phyloP scores from a whole-genome alignment of 2,888 invertebrate species.

The Dyspetes luteomarginatus region DNA sequence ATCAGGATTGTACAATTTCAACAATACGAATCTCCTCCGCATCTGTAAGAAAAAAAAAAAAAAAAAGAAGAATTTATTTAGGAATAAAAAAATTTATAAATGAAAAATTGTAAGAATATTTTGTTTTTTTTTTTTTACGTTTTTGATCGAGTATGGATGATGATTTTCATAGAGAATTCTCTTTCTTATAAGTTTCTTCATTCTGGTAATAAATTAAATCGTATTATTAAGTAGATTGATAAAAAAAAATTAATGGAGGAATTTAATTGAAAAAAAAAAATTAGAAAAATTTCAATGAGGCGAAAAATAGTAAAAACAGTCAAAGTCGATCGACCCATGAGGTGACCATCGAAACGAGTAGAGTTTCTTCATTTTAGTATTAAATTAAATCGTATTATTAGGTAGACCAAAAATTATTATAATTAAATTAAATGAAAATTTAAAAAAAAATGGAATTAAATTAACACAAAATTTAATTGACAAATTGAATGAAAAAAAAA shows the following conservation, averaged over 20 bases:
- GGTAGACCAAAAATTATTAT: too few species aligned
- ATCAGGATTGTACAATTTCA: slow-evolving; percentile 54
- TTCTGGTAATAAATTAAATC: slow-evolving; percentile 27
- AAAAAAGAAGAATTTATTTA: not conserved
- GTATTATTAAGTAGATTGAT: not conserved
- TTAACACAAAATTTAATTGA: too few species aligned
- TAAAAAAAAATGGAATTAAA: too few species aligned
- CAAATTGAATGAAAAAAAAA: not conserved
- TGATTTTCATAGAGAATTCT: slow-evolving; percentile 42
- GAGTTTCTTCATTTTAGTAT: slow-evolving; percentile 59
- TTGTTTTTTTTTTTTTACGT: slow-evolving; percentile 31
- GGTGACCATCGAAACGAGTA: slow-evolving; percentile 41
- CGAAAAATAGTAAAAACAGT: slow-evolving; percentile 48
- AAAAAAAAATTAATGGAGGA: not conserved
- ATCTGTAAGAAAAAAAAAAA: slow-evolving; percentile 33
- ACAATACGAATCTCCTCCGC: slow-evolving; percentile 41
- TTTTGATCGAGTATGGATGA: slow-evolving; percentile 38
- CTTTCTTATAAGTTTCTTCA: slow-evolving; percentile 57
- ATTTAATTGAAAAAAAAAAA: not conserved
- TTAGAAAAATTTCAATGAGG: slow-evolving; percentile 35
- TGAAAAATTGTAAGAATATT: not conserved
- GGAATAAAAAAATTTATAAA: not conserved
- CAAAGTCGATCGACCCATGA: slow-evolving; percentile 42
- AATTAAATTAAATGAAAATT: too few species aligned
- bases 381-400: not conserved